Evolutionary conservation across 1,140 invertebrate species (phyloP), one percentile per base, ranked within the genome.

Genomic region (Drosophila lowei): DNA sequence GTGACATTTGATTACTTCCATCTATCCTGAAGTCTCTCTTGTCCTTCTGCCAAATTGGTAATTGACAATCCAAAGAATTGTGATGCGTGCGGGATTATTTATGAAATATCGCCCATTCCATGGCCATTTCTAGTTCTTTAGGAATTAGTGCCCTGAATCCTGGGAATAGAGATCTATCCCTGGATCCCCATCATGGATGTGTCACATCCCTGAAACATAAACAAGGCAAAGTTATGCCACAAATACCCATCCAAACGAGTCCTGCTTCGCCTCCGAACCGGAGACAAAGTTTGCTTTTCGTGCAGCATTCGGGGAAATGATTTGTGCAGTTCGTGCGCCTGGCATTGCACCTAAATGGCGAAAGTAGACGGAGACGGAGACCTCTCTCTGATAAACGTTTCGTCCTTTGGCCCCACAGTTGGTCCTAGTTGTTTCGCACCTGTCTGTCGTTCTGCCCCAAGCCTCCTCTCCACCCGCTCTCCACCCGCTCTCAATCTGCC

Each of bases 1-100:
- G 62, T 65, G 81, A 72, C 79, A 74, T 89, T 89, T 89, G 85
- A 89, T 89, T 89, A 89, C 85, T 89, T 89, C 44, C 30, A 25
- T 46, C 48, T 50, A 23, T 50, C 47, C 72, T 30, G 56, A 74
- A 79, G 71, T 77, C 52, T 53, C 52, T 53, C 13, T 43, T 52
- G 59, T 59, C 59, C 60, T 61, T 62, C 41, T 65, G 44, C 59
- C 47, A 64, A 79, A 79, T 71, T 81, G 64, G 77, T 74, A 79
- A 85, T 89, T 89, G 85, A 78, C 79, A 77, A 71, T 65, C 59
- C 71, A 50, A 56, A 54, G 66, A 77, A 70, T 55, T 72, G 60
- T 50, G 43, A 61, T 59, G 72, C 72, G 65, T 88, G 72, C 30
- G 53, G 46, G 56, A 74, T 74, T 79, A 64, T 70, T 72, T 79